Evolutionary conservation across 1,140 invertebrate genomes (phyloP), one percentile per base, ranked within the genome.

Genomic region (Pygmarrhopalites habei): DNA sequence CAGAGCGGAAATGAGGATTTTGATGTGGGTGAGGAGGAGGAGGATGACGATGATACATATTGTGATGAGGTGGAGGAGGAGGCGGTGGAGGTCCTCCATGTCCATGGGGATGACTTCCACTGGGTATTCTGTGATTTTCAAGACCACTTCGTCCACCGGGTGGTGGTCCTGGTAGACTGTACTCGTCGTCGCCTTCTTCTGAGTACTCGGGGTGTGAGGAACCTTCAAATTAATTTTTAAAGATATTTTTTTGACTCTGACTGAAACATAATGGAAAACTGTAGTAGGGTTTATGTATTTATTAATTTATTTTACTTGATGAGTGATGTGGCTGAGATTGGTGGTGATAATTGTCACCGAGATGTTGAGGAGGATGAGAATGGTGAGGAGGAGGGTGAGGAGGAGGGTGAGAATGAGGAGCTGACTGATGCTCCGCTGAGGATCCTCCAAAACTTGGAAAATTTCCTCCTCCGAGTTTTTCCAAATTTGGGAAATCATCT

Each of bases 401-500:
- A 15, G 43, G 43, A 2, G 15, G 55, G 5, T 17, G 21, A 23
- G 35, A 44, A 39, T 43, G 25, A 39, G 29, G 28, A 30, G 19
- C 7, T 25, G 14, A 25, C 4, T 21, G 25, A 28, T 5, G 10
- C 7, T 25, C 14, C 4, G 23, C 51, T 17, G 25, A 26, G 28
- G 51, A 44, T 46, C 39, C 64, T 12, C 49, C 55, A 44, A 62
- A 68, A 26, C 21, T 44, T 5, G 66, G 62, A 29, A 68, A 68
- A 5, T 39, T 56, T 19, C 60, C 58, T 2, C 55, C 66, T 7
- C 65, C 61, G 4, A 68, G 39, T 28, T 64, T 26, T 14, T 61
- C 52, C 19, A 68, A 47, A 15, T 17, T 65, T 10, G 67, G 67
- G 58, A 68, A 68, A 1, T 63, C 67, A 21, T 65, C 39, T 14